Conservation (phyloP, 2,797 vertebrate species). For the Triplophysa yarkandensis region DNA sequence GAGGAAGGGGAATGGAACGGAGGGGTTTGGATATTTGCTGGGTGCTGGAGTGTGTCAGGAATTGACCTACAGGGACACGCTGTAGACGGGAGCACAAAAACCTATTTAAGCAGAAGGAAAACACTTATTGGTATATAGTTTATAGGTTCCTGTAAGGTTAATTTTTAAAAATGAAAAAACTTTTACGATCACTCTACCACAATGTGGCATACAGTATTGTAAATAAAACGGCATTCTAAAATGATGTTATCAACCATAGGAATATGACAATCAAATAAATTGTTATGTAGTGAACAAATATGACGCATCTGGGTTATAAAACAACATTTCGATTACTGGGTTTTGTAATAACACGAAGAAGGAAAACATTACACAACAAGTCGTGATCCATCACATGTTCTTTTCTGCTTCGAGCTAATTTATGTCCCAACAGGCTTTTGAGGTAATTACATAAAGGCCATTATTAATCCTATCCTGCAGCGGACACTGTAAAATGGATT, state of each 20-base stretch:
- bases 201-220: too few relatives aligned
- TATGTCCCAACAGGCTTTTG: constrained; percentile 64
- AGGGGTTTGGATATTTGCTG: constrained; percentile 32
- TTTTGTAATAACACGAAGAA: constrained; percentile 39
- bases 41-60: constrained; percentile 32
- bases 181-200: too few relatives aligned
- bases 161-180: too few relatives aligned
- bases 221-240: too few relatives aligned
- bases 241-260: too few relatives aligned
- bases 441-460: constrained; percentile 64
- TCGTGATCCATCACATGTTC: constrained; percentile 62
- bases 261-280: not conserved
- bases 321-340: not conserved
- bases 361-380: constrained; percentile 56
- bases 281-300: not conserved
- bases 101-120: constrained; percentile 9
- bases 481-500: constrained; percentile 49
- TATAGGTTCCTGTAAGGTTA: too few relatives aligned
- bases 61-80: constrained; percentile 22
- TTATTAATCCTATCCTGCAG: constrained; percentile 60
- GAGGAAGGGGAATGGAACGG: constrained; percentile 32
- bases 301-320: not conserved
- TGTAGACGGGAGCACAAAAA: not conserved
- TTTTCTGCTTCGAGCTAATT: constrained; percentile 65
- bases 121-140: not conserved